A percentile compares a stretch with the other conserved stretches of the same genome.
Conservation (phyloP, 2,888 invertebrate species). For the Acanthosoma haemorrhoidale region DNA sequence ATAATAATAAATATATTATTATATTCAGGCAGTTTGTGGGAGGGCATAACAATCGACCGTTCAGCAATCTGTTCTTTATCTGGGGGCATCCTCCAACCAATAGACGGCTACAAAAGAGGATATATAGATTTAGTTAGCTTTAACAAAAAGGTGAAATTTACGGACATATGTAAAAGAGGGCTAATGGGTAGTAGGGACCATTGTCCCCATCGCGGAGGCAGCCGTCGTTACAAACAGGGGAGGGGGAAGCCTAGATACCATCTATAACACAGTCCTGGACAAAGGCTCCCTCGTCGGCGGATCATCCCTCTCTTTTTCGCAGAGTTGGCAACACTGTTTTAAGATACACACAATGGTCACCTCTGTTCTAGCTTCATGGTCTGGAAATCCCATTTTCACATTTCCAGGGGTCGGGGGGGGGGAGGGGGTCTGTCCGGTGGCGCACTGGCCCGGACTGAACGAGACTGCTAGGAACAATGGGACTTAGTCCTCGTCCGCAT, state of each 20-base stretch:
- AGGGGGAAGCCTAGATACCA: slow-evolving; percentile 4
- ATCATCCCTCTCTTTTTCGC: background rate
- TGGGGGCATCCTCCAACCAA: no score
- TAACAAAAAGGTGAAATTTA: background rate
- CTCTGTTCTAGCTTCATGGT: slow-evolving; percentile 16
- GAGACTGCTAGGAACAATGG: no score
- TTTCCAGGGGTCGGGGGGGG: background rate
- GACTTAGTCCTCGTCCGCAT: no score
- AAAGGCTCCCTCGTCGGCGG: background rate
- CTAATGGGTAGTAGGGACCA: background rate
- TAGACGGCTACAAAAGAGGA: background rate
- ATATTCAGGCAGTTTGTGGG: no score
- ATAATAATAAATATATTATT: no score
- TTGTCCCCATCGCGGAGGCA: background rate
- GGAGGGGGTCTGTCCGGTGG: background rate
- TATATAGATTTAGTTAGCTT: background rate
- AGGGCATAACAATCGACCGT: no score
- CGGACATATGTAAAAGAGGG: slow-evolving; percentile 3
- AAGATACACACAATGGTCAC: slow-evolving; percentile 19
- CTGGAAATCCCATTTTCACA: slow-evolving; percentile 15
- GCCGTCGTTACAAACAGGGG: no score
- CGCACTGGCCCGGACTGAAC: no score
- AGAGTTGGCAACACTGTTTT: background rate
- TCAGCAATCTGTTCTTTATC: no score
- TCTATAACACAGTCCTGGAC: background rate